Evolutionary conservation across 2,888 invertebrate species (phyloP).

Genomic region (Campaea margaritaria): DNA sequence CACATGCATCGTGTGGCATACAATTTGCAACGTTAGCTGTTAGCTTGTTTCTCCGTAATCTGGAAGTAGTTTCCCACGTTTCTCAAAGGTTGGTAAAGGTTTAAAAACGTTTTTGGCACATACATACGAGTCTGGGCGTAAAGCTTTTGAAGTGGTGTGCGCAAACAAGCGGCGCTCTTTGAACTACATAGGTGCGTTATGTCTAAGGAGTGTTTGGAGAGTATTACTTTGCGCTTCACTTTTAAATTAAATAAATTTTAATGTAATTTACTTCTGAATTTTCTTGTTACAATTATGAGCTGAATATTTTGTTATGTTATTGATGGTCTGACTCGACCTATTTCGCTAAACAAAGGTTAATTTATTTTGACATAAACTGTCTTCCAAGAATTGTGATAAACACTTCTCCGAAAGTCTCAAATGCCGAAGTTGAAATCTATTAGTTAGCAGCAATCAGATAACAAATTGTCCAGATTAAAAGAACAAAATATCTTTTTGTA

Average conservation of each 20-base stretch:
- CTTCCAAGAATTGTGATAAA: constrained; percentile 41
- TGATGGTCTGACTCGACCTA: constrained; percentile 27
- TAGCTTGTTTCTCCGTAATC: constrained; percentile 39
- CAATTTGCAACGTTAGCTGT: constrained; percentile 25
- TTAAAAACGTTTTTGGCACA: constrained; percentile 57
- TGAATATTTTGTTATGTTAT: too few species aligned
- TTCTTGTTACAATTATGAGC: too few species aligned
- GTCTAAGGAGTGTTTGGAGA: constrained; percentile 43
- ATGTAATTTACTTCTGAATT: too few species aligned
- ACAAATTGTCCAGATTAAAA: background rate
- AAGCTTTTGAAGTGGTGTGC: constrained; percentile 56
- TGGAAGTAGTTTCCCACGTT: constrained; percentile 43
- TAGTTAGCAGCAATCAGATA: constrained; percentile 19
- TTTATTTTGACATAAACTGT: constrained; percentile 40
- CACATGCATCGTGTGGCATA: constrained; percentile 2
- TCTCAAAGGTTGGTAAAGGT: constrained; percentile 46
- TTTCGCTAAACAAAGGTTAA: constrained; percentile 31
- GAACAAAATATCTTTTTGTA: too few species aligned
- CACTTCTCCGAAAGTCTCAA: constrained; percentile 37
- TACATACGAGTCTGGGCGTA: constrained; percentile 51
- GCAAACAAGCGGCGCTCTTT: constrained; percentile 58
- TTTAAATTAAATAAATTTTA: constrained; percentile 10
- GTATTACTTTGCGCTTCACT: constrained; percentile 44
- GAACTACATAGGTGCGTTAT: constrained; percentile 50
- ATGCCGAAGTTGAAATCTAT: constrained; percentile 31